Conservation (phyloP, 2,797 vertebrate genomes). For the Pteropus rufus region DNA sequence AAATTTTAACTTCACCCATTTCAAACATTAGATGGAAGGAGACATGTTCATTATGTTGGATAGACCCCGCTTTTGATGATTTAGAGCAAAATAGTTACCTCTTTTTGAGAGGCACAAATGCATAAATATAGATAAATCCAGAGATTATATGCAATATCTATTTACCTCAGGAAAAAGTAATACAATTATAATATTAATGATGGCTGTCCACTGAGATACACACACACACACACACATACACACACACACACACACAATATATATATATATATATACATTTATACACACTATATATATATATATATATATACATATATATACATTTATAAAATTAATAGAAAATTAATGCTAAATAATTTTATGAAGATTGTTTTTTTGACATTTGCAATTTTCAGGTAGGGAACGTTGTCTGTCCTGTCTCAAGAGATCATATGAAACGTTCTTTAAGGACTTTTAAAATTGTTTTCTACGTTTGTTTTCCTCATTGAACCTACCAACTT, state of each 20-base stretch:
- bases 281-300: neutral
- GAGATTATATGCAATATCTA: neutral
- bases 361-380: neutral
- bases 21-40: neutral
- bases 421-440: neutral
- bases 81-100: neutral
- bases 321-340: neutral
- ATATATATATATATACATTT: neutral
- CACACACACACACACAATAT: neutral
- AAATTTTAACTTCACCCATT: slow-evolving; percentile 49
- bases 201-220: neutral
- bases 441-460: neutral
- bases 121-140: neutral
- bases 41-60: neutral
- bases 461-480: neutral
- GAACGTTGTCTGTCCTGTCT: neutral
- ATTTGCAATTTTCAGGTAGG: neutral
- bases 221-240: neutral
- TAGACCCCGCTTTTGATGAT: neutral
- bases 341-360: neutral
- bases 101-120: neutral
- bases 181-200: neutral
- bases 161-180: neutral
- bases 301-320: neutral
- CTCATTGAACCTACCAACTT: neutral